Base-by-base conservation (phyloP, 2,797 vertebrate genomes). In the Graptemys geographica region DNA sequence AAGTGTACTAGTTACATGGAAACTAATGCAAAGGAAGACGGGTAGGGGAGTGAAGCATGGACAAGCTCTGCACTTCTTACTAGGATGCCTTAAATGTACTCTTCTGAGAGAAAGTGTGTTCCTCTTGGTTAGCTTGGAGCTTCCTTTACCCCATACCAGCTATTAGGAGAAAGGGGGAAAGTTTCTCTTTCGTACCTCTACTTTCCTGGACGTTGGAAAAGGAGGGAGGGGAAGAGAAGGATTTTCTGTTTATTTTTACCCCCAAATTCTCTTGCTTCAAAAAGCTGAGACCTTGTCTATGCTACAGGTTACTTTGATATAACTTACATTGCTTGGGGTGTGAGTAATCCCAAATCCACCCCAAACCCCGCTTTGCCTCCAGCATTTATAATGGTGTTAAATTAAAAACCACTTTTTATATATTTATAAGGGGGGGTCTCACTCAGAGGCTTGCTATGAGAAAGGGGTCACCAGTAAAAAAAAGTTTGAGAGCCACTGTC, bases 61-160 rank as follows among this genome's bases (percentile, higher is more conserved):
- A 52, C 65, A 87, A 76, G 37, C 90, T 82, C 21, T 90, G 65
- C 33, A 33, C 81, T 96, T 96, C 89, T 79, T 86, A 84, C 84
- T 52, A 86, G 83, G 84, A 57, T 95, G n/a, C 92, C 90, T 84
- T 92, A 91, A 90, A 92, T 93, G 52, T 0, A 52, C 55, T 91
- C 93, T 86, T 18, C 56, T 89, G 28, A 8, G 65, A 8, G 8
- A 92, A 83, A 92, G 87, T 95, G 49, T 92, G 57, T 85, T 94
- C 2, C 1, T 57, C 81, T 92, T 82, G 5, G 6, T 69, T 83
- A 86, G 44, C 86, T 81, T 80, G 25, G 56, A 47, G 72, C 93
- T 94, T 94, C 87, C 87, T 90, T 87, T 86, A 79, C 19, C 83
- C 19, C 90, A 82, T 92, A 85, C 56, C 79, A 27, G 0, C 0